phyloP scores from a whole-genome alignment of 2,113 vertebrate genomes.

The Grantiella picta region DNA sequence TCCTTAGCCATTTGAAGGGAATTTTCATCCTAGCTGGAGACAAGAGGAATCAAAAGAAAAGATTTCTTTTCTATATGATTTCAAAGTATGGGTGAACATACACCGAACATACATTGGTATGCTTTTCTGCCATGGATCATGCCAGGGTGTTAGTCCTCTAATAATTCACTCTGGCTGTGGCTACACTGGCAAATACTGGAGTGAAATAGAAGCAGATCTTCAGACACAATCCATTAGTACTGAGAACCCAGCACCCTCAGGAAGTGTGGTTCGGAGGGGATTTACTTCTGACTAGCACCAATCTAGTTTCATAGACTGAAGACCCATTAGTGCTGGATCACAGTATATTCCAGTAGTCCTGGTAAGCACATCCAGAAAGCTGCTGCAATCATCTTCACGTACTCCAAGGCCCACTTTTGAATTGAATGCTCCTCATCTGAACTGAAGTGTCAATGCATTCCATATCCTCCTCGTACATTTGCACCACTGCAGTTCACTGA shows the following conservation, averaged over 20 bases:
- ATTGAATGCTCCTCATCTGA: fast-evolving
- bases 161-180: neutral
- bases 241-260: neutral
- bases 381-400: neutral
- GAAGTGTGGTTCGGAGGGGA: neutral
- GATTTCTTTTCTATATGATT: neutral
- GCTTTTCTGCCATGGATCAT: neutral
- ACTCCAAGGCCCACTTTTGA: neutral
- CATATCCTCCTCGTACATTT: neutral
- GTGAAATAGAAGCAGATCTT: neutral
- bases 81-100: neutral
- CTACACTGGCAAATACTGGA: neutral
- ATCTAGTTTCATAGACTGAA: neutral
- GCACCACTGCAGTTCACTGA: neutral
- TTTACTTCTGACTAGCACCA: neutral
- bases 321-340: neutral
- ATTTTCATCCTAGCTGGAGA: neutral
- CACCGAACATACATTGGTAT: neutral
- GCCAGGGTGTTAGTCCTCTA: neutral
- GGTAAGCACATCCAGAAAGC: neutral
- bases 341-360: neutral
- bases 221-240: neutral
- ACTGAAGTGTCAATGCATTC: neutral
- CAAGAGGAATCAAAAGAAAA: neutral
- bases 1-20: neutral